Evolutionary conservation across 1,140 invertebrate species (phyloP).

Genomic region (Prorops nasuta): DNA sequence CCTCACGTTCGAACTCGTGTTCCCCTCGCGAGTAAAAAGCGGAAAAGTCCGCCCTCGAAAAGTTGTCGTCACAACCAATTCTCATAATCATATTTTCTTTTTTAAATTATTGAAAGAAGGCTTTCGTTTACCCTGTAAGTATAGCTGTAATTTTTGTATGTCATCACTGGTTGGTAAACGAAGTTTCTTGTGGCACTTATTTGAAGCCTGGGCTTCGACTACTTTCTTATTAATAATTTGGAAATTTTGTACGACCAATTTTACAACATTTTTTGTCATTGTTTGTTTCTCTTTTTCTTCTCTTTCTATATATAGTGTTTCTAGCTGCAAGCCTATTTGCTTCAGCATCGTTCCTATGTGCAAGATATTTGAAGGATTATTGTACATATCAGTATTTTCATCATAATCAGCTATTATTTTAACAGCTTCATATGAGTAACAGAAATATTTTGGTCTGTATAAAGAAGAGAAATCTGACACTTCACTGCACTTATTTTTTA

Average conservation of each 20-base stretch:
- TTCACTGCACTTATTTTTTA: conserved; percentile 5
- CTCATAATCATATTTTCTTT: too few relatives aligned
- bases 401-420: not conserved
- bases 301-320: conserved; percentile 6
- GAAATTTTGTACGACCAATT: conserved; percentile 3
- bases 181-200: not conserved
- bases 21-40: too few relatives aligned
- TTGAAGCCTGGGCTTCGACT: conserved; percentile 11
- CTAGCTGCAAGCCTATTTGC: conserved; percentile 4
- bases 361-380: conserved; percentile 3
- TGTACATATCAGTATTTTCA: not conserved
- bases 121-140: not conserved
- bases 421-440: conserved; percentile 13
- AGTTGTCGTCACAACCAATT: too few relatives aligned
- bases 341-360: conserved; percentile 9
- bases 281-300: conserved; percentile 2
- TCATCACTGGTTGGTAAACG: not conserved
- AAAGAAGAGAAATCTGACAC: too few relatives aligned
- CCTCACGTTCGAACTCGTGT: too few relatives aligned
- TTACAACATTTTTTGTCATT: conserved; percentile 12
- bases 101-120: too few relatives aligned
- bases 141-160: conserved; percentile 3
- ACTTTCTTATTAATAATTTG: not conserved
- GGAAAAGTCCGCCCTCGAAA: too few relatives aligned
- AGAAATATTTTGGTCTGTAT: conserved; percentile 14